phyloP scores from a whole-genome alignment of 2,797 vertebrate species.

The Rousettus madagascariensis region DNA sequence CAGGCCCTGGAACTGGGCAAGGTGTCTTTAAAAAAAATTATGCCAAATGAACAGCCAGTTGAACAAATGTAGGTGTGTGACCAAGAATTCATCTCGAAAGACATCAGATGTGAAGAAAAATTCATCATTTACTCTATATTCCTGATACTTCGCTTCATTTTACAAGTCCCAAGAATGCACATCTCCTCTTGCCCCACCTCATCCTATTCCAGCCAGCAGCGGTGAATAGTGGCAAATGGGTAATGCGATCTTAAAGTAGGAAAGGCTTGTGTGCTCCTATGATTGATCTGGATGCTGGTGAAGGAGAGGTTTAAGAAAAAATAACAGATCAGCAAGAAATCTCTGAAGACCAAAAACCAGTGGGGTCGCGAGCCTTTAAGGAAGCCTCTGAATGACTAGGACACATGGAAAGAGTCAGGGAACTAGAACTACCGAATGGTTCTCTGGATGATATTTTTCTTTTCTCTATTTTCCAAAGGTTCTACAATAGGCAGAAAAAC shows the following conservation, averaged over 20 bases:
- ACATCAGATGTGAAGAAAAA: background rate
- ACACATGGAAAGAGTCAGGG: background rate
- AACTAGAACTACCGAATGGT: background rate
- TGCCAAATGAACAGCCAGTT: background rate
- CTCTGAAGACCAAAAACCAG: background rate
- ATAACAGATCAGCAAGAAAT: background rate
- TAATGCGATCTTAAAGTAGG: background rate
- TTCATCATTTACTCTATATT: background rate
- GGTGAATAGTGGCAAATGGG: background rate
- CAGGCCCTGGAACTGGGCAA: background rate
- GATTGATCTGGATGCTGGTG: background rate
- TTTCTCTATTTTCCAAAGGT: background rate
- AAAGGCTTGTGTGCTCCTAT: background rate
- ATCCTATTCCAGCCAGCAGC: background rate
- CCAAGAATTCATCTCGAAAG: background rate
- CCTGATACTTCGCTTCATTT: background rate
- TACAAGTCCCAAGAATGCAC: background rate
- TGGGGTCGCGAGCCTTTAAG: background rate
- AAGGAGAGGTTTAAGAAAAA: constrained; percentile 4
- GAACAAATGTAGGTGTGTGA: background rate
- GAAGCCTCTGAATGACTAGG: background rate
- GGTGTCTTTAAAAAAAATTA: background rate
- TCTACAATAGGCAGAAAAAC: constrained; percentile 34
- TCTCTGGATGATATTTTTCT: background rate
- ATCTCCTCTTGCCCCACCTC: background rate